phyloP scores from a whole-genome alignment of 2,797 vertebrate genomes.

The Lepilemur ruficaudatus region DNA sequence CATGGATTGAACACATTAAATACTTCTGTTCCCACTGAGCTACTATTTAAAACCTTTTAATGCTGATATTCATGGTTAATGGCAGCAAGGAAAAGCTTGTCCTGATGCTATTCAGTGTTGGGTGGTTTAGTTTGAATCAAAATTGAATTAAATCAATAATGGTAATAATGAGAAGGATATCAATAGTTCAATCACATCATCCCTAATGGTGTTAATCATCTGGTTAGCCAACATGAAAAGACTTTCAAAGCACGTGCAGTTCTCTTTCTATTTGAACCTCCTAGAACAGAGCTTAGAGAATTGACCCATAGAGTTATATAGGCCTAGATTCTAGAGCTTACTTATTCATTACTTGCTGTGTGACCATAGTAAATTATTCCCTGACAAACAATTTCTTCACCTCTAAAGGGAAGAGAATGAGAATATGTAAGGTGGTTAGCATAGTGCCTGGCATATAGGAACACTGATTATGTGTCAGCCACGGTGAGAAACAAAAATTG shows the following conservation, averaged over 20 bases:
- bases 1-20: not conserved
- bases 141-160: slow-evolving; percentile 3
- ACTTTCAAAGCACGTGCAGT: not conserved
- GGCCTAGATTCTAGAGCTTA: not conserved
- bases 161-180: not conserved
- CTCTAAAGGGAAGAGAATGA: not conserved
- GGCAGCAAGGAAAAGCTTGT: not conserved
- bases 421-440: not conserved
- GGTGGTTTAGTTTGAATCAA: slow-evolving; percentile 34
- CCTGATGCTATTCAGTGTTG: not conserved
- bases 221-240: not conserved
- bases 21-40: not conserved
- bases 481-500: not conserved
- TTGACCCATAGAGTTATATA: not conserved
- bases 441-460: not conserved
- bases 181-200: not conserved
- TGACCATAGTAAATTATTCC: not conserved
- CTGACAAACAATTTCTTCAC: not conserved
- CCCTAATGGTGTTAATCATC: not conserved
- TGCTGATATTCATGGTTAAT: not conserved
- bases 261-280: not conserved
- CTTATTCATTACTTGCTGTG: not conserved
- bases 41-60: not conserved
- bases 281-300: not conserved
- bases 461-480: not conserved